Conservation (phyloP, 2,113 vertebrate genomes). For the Bubalus kerabau region DNA sequence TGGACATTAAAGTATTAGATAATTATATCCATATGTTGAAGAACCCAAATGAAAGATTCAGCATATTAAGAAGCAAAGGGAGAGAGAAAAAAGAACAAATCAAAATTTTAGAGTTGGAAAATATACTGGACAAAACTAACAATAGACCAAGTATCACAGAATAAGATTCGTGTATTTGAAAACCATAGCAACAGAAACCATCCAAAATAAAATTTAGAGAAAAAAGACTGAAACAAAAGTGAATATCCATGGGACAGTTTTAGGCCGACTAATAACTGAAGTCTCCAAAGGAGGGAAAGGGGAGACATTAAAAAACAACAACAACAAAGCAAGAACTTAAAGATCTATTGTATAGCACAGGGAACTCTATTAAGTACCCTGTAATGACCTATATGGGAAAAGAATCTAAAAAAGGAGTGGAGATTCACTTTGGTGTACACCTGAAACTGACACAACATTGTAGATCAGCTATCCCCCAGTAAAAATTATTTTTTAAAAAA, state of each 20-base stretch:
- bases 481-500: not conserved
- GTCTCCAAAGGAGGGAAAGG: not conserved
- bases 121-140: not conserved
- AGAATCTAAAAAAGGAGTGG: not conserved
- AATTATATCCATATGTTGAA: not conserved
- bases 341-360: not conserved
- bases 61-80: not conserved
- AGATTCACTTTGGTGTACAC: not conserved
- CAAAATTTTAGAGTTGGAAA: not conserved
- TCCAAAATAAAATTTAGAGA: not conserved
- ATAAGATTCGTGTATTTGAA: not conserved
- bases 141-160: not conserved
- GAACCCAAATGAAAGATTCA: not conserved
- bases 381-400: not conserved
- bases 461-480: not conserved
- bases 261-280: not conserved
- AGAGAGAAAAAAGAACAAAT: not conserved
- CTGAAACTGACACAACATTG: not conserved
- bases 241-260: not conserved
- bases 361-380: not conserved
- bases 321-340: not conserved
- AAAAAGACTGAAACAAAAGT: not conserved
- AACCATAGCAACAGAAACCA: not conserved
- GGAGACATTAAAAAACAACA: not conserved
- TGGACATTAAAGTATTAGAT: not conserved